A percentile compares a stretch with the other conserved stretches of the same genome.
Conservation (phyloP, 2,113 vertebrate genomes). For the Chlorodrepanis virens region DNA sequence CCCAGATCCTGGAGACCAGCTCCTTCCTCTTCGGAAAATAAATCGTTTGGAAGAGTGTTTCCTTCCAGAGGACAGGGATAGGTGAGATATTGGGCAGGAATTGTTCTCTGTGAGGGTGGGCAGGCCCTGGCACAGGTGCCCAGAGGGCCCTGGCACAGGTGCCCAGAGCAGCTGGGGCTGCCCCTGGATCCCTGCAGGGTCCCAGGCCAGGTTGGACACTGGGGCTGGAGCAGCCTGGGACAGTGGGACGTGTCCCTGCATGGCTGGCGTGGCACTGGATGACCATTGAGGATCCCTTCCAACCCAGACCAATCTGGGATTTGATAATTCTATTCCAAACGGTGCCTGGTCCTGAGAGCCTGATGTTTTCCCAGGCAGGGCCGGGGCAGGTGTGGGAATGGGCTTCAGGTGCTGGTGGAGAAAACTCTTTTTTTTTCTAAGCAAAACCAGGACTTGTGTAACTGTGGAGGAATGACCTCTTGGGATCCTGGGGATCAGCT, state of each 20-base stretch:
- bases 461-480: fast-evolving
- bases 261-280: not conserved
- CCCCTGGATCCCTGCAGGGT: not conserved
- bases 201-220: fast-evolving
- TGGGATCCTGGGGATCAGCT: not conserved
- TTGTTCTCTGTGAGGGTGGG: fast-evolving
- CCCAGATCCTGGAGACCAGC: not conserved
- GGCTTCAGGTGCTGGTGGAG: not conserved
- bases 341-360: fast-evolving
- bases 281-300: fast-evolving
- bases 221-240: not conserved
- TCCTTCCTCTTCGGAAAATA: not conserved
- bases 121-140: not conserved
- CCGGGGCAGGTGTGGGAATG: fast-evolving
- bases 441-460: not conserved
- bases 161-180: not conserved
- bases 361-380: not conserved
- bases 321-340: not conserved
- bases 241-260: not conserved
- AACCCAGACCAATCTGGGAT: no score
- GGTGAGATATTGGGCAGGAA: fast-evolving
- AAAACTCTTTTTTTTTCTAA: not conserved
- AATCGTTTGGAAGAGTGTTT: fast-evolving
- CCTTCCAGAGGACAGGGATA: not conserved
- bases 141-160: not conserved